Base-by-base conservation (phyloP, 2,113 vertebrate genomes). In the Tachycineta bicolor region DNA sequence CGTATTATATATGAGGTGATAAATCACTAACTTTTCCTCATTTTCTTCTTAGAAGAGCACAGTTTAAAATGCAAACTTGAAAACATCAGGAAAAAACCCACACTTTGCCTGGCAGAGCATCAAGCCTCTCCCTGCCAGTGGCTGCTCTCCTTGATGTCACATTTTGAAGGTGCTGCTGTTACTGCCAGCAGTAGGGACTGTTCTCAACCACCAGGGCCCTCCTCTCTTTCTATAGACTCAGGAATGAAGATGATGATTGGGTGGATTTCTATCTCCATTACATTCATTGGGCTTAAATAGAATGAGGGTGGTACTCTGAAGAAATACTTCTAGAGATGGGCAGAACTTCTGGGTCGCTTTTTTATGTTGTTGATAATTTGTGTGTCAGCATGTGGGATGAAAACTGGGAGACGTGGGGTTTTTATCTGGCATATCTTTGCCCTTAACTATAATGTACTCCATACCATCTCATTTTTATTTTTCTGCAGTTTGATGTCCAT, bases 21-120 rank as follows among this genome's bases (percentile, higher is more conserved):
- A 94, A 94, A 95, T 75, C 77, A 86, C 91, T 70, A 62, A 88
- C 41, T 56, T 95, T 90, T 89, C 46, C 53, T 89, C 49, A 50
- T 87, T 89, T 90, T 84, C 44, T 16, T 55, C 79, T 65, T 94
- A 85, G 58, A 87, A 85, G 44, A 92, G 46, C 69, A 65, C 37
- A 31, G 70, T 94, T 87, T 82, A 89, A 96, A 94, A 76, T 24
- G 41, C 7, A 9, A 56, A 83, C 75, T 84, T 82, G 76, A 90
- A 90, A 75, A 74, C 37, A 82, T 65, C n/a, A 73, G 73, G 28
- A 62, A 73, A 62, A 83, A 85, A 31, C 26, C n/a, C 20, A 1
- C 4, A n/a, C n/a, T 93, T 89, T 93, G 69, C 49, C 44, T 17
- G 11, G 79, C 55, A 83, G 63, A 90, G n/a, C 73, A 77, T 55